Percentiles rank a stretch among this genome's conserved stretches.
Evolutionary conservation across 2,797 vertebrate genomes (phyloP).

Genomic region (Crotalus adamanteus): DNA sequence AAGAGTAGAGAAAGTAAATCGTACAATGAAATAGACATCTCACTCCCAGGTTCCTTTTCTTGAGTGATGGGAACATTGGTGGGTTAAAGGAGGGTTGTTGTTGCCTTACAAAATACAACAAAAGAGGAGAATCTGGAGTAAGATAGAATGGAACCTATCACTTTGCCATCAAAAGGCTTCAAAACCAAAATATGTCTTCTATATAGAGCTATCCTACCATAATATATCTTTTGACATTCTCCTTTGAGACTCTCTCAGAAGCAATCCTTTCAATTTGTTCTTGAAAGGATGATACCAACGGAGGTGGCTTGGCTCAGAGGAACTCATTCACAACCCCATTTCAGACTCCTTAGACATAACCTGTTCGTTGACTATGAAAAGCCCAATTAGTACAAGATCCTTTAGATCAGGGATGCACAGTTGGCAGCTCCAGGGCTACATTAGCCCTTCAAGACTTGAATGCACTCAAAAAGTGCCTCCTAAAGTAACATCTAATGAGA

Average conservation of each 20-base stretch:
- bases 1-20: background rate
- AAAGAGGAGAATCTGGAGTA: background rate
- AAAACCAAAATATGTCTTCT: background rate
- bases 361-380: background rate
- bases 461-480: background rate
- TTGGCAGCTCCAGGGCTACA: background rate
- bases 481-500: background rate
- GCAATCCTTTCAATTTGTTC: background rate
- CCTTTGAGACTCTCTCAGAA: background rate
- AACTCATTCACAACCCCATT: background rate
- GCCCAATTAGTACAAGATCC: background rate
- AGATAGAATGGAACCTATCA: background rate
- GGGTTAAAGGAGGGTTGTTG: background rate
- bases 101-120: background rate
- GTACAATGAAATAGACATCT: background rate
- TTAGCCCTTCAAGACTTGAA: background rate
- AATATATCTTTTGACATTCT: background rate
- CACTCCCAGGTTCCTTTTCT: background rate
- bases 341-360: background rate
- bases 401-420: background rate
- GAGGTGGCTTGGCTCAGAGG: background rate
- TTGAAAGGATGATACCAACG: background rate
- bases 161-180: background rate
- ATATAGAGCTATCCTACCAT: background rate
- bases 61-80: background rate